phyloP scores from a whole-genome alignment of 2,888 invertebrate species.

The Tipula helvola region DNA sequence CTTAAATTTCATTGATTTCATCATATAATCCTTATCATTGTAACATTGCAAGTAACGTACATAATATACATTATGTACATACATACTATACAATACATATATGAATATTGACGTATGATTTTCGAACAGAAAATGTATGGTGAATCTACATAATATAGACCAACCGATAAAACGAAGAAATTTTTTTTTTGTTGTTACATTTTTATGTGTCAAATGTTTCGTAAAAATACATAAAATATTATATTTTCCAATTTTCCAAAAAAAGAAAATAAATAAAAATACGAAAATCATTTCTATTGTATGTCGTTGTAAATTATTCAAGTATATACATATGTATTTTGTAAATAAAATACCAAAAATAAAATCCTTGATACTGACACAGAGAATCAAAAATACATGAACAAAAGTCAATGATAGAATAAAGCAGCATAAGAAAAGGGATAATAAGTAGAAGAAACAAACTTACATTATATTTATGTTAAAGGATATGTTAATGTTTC shows the following conservation, averaged over 20 bases:
- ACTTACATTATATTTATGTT: not conserved
- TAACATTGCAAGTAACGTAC: not conserved
- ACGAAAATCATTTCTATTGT: not conserved
- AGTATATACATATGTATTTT: not conserved
- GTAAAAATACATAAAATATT: not conserved
- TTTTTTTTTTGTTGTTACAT: not conserved
- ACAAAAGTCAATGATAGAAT: not conserved
- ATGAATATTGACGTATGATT: not conserved
- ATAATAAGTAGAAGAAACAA: not conserved
- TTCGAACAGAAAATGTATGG: not conserved
- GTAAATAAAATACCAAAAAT: not conserved
- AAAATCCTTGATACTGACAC: not conserved
- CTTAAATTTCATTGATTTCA: not conserved
- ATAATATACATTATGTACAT: not conserved
- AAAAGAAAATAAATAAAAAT: not conserved
- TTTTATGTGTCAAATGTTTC: not conserved
- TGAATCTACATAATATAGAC: not conserved
- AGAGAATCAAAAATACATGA: not conserved
- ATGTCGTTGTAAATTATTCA: not conserved
- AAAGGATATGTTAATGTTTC: slow-evolving; percentile 4
- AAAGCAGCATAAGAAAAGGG: not conserved
- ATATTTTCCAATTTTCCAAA: not conserved
- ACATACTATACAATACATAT: not conserved
- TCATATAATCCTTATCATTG: not conserved
- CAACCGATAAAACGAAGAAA: not conserved